Conservation (phyloP, 2,113 vertebrate genomes). For the Beaufortia kweichowensis region DNA sequence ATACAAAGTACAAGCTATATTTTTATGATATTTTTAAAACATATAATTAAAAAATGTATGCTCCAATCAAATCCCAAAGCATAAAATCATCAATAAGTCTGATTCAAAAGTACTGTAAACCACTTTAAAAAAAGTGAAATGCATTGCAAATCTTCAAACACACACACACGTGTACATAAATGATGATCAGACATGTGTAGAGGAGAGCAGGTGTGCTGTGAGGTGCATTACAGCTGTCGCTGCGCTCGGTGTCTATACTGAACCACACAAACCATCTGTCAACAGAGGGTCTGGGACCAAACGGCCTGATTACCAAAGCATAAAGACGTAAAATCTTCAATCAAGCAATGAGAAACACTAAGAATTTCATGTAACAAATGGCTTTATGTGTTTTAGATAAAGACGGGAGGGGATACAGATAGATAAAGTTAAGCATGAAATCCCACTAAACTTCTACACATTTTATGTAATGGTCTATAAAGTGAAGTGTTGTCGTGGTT, state of each 20-base stretch:
- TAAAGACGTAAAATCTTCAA: not conserved
- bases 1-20: too few species aligned
- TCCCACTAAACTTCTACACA: too few species aligned
- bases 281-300: slow-evolving; percentile 8
- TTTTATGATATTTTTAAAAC: too few species aligned
- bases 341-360: not conserved
- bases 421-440: too few species aligned
- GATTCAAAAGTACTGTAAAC: too few species aligned
- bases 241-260: not conserved
- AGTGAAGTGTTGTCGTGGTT: too few species aligned
- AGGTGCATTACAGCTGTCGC: slow-evolving; percentile 23
- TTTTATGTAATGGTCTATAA: too few species aligned
- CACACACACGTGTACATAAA: not conserved
- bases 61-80: too few species aligned
- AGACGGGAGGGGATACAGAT: too few species aligned
- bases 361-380: not conserved
- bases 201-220: slow-evolving; percentile 19
- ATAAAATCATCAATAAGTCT: too few species aligned
- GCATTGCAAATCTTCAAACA: not conserved
- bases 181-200: not conserved
- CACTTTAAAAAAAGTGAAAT: not conserved
- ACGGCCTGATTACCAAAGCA: slow-evolving; percentile 44
- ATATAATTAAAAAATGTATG: too few species aligned
- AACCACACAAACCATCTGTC: slow-evolving; percentile 24
- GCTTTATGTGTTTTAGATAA: too few species aligned